Percentiles rank a stretch among this genome's conserved stretches.
Evolutionary conservation across 2,888 invertebrate species (phyloP).

Genomic region (Chrysomela aeneicollis): DNA sequence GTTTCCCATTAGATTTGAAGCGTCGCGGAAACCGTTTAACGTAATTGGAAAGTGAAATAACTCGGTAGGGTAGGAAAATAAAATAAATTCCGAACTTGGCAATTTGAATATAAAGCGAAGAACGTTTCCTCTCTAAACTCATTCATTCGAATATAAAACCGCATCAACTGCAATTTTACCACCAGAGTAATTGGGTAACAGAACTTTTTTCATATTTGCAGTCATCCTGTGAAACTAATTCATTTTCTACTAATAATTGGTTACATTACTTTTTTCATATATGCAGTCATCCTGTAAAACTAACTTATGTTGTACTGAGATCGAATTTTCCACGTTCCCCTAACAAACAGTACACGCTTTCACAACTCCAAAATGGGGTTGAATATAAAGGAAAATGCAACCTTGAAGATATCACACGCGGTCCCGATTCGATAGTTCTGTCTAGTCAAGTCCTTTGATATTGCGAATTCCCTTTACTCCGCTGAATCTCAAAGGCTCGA

Average conservation of each 20-base stretch:
- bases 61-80: not conserved
- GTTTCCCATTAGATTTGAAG: not conserved
- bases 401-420: not conserved
- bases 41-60: conserved; percentile 4
- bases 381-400: not conserved
- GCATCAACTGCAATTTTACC: not conserved
- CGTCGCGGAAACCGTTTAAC: not conserved
- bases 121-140: not conserved
- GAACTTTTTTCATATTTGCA: too few species aligned
- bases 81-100: not conserved
- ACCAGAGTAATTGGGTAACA: too few species aligned
- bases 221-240: too few species aligned
- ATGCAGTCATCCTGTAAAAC: too few species aligned
- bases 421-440: not conserved
- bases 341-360: too few species aligned
- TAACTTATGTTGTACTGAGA: too few species aligned
- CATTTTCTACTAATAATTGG: too few species aligned
- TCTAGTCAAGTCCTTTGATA: not conserved
- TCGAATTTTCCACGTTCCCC: too few species aligned
- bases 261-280: too few species aligned
- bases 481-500: not conserved
- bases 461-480: not conserved
- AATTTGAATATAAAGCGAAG: not conserved
- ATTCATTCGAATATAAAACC: not conserved
- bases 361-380: not conserved